Base-by-base conservation (phyloP, 2,113 vertebrate species). In the Dipodomys ordii region DNA sequence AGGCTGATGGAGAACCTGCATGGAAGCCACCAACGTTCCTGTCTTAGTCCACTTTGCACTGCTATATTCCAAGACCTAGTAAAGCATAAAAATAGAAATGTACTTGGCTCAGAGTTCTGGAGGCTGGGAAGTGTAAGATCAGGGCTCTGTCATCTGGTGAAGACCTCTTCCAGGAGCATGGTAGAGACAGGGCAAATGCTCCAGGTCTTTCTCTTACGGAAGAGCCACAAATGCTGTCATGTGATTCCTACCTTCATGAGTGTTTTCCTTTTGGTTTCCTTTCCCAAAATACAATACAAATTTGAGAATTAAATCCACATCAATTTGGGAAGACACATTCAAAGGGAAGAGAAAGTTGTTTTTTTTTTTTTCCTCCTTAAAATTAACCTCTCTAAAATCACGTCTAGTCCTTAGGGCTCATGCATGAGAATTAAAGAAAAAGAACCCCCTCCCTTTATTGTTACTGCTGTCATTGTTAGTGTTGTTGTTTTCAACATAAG, bases 331-430 rank as follows among this genome's bases (percentile, higher is more conserved):
- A 22, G 39, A 65, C 25, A 20, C 15, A 6, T 65, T 62, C n/a
- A 73, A 64, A 49, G 19, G 49, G n/a, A 88, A 27, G 62, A 46
- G n/a, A 64, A 88, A 69, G 16, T 8, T 81, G 69, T 2, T 77
- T 74, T 84, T 74, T 2, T 77, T n/a, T n/a, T n/a, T 64, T 88
- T 85, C 12, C 53, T 28, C 32, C 39, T 88, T 82, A 83, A 95
- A 81, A 53, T 80, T 71, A 83, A 27, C 18, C 83, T 90, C 15
- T 15, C 13, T 65, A 46, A 88, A 86, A 18, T 77, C 13, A 11
- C 23, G 6, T 60, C 20, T 30, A 81, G 16, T 46, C 6, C 44
- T 13, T 39, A 39, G 68, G 30, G 6, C 22, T 85, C 20, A 11
- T 49, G 49, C 49, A 49, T 49, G 49, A 57, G 53, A 57, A 57